Conservation (phyloP, 2,888 invertebrate genomes). For the Liodrosophila aerea region DNA sequence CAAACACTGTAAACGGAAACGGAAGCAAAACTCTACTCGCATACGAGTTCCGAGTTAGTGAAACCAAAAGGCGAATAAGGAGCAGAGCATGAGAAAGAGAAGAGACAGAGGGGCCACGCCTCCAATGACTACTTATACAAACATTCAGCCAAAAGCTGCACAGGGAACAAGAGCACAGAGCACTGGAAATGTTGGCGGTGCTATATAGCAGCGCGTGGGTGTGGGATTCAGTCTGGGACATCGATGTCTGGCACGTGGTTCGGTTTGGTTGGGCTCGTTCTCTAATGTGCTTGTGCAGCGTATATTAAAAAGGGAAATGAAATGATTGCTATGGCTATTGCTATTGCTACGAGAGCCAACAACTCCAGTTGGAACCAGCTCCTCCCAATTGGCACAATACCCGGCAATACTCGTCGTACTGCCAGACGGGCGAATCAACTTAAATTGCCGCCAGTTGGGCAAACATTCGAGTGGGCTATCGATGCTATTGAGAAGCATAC, state of each 20-base stretch:
- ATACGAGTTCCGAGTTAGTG: slow-evolving; percentile 17
- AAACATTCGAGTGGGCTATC: slow-evolving; percentile 73
- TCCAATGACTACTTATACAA: slow-evolving; percentile 72
- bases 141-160: slow-evolving; percentile 65
- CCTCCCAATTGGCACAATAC: slow-evolving; percentile 72
- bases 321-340: slow-evolving; percentile 73
- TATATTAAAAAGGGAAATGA: slow-evolving; percentile 78
- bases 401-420: slow-evolving; percentile 35
- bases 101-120: slow-evolving; percentile 36
- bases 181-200: not conserved
- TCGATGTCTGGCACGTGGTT: slow-evolving; percentile 67
- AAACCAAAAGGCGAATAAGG: slow-evolving; percentile 6
- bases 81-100: not conserved
- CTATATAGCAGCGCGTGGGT: slow-evolving; percentile 3
- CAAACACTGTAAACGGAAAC: slow-evolving; percentile 76
- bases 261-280: slow-evolving; percentile 39
- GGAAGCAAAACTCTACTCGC: slow-evolving; percentile 66
- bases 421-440: slow-evolving; percentile 47
- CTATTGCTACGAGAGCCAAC: slow-evolving; percentile 16
- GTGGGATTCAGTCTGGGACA: slow-evolving; percentile 1
- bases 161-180: slow-evolving; percentile 38
- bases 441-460: slow-evolving; percentile 67
- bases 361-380: slow-evolving; percentile 30
- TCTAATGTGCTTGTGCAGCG: slow-evolving; percentile 75
- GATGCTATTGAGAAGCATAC: slow-evolving; percentile 53